phyloP scores from a whole-genome alignment of 2,888 invertebrate genomes.

The Synanthedon formicaeformis region DNA sequence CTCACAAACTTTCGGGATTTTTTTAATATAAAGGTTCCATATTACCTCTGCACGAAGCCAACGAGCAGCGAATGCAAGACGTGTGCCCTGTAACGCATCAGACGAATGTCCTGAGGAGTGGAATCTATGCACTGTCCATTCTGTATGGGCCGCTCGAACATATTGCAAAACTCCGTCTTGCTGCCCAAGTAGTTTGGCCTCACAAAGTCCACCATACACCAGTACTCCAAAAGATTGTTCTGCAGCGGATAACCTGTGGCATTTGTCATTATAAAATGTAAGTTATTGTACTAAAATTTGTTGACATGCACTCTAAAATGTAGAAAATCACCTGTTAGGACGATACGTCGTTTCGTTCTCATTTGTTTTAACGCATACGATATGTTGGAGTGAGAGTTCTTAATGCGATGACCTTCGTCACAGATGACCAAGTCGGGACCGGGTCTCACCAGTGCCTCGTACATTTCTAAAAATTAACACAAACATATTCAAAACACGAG shows the following conservation, averaged over 20 bases:
- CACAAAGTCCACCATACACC: constrained; percentile 99
- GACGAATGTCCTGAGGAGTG: constrained; percentile 90
- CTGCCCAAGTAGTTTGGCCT: constrained; percentile 97
- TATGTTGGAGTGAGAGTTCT: constrained; percentile 97
- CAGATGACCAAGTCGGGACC: constrained; percentile 96
- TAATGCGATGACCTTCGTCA: constrained; percentile 97
- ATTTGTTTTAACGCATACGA: constrained; percentile 96
- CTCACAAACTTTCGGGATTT: too few species aligned
- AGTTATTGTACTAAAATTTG: background rate
- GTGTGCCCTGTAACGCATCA: constrained; percentile 96
- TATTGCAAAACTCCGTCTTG: constrained; percentile 96
- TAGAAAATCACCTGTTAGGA: constrained; percentile 80
- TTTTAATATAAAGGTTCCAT: too few species aligned
- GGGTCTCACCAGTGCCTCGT: constrained; percentile 86
- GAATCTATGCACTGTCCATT: constrained; percentile 99
- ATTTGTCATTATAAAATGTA: too few species aligned
- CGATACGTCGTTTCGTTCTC: constrained; percentile 92
- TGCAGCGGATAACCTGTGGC: constrained; percentile 89
- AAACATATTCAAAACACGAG: constrained; percentile 4
- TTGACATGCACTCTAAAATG: background rate
- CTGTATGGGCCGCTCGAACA: constrained; percentile 98
- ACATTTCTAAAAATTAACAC: constrained; percentile 74
- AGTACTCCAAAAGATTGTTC: constrained; percentile 95
- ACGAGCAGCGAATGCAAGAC: constrained; percentile 93
- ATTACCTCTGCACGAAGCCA: constrained; percentile 95